Evolutionary conservation across 2,797 vertebrate species (phyloP), one percentile per base, ranked within the genome.

Genomic region (Corythornis leucogaster): DNA sequence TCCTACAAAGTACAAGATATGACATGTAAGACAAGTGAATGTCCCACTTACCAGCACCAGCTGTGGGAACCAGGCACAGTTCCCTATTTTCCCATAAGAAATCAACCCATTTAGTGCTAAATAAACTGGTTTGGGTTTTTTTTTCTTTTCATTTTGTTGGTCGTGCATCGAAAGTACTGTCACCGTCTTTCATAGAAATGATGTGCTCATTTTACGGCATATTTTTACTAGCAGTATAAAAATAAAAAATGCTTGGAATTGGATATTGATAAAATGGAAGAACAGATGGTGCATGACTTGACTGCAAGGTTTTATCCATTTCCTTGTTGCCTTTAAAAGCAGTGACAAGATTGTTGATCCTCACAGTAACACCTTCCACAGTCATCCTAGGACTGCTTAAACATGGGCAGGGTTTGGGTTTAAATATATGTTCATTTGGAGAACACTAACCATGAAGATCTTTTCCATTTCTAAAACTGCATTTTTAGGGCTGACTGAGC

Each of bases 221-320:
- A 18, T 46, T 93, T 92, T 63, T 93, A 66, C 62, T 85, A 90
- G 66, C 51, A 75, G 62, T 59, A 53, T 87, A 91, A 93, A 92
- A 87, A 82, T 46, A 92, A 67, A 48, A 71, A 58, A 8, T 40
- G 54, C 66, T 90, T 90, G 90, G 62, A 92, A 68, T 64, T 82
- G 79, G 70, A 71, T 80, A 69, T 53, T 75, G 92, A 62, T 92
- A 53, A 82, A 93, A 45, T 0, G 0, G 55, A 85, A 68, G 78
- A 88, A 77, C 75, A 91, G 90, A 90, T 85, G 86, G 80, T 58
- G 45, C 13, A 10, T 89, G 88, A 62, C 58, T 75, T 66, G 86
- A 80, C 78, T 83, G 82, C 66, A 30, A 42, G 69, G 48, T 87
- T 90, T 89, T 62, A 70, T 77, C 58, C 5, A 0, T 87, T 85